Evolutionary conservation across 2,888 invertebrate genomes (phyloP).

Genomic region (Hecatera dysodea): DNA sequence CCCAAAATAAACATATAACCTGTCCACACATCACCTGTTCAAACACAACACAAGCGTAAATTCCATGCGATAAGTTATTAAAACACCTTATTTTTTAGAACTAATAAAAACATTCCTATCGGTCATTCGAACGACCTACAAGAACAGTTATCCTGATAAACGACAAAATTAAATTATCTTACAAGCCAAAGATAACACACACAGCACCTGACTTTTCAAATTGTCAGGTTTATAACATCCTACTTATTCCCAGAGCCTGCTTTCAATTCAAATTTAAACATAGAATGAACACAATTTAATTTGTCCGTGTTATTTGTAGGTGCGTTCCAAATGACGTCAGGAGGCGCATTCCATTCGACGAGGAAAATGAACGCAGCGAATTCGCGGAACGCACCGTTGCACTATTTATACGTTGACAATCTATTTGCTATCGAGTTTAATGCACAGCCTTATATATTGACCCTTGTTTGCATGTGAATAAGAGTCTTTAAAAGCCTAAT

Average conservation of each 20-base stretch:
- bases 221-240: constrained; percentile 32
- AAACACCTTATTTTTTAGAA: constrained; percentile 75
- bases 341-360: constrained; percentile 83
- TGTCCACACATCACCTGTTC: constrained; percentile 36
- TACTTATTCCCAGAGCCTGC: constrained; percentile 52
- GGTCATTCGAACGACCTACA: constrained; percentile 67
- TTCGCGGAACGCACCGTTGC: constrained; percentile 86
- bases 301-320: constrained; percentile 66
- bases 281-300: constrained; percentile 66
- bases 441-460: constrained; percentile 47
- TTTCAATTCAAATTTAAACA: constrained; percentile 61
- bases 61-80: constrained; percentile 69
- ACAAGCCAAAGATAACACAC: constrained; percentile 1
- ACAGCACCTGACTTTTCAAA: constrained; percentile 34
- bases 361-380: constrained; percentile 86
- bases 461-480: constrained; percentile 60
- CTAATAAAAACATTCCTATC: constrained; percentile 73
- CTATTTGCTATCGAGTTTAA: constrained; percentile 54
- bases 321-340: constrained; percentile 83
- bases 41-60: constrained; percentile 59
- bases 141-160: constrained; percentile 76
- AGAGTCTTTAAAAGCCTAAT: constrained; percentile 43
- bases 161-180: constrained; percentile 61
- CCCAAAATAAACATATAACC: constrained; percentile 23
- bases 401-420: constrained; percentile 84